These are phyloP conservation scores for Venturia canescens DNA, from an alignment of 1,140 invertebrate species.

Conservation along the genomic window DNA sequence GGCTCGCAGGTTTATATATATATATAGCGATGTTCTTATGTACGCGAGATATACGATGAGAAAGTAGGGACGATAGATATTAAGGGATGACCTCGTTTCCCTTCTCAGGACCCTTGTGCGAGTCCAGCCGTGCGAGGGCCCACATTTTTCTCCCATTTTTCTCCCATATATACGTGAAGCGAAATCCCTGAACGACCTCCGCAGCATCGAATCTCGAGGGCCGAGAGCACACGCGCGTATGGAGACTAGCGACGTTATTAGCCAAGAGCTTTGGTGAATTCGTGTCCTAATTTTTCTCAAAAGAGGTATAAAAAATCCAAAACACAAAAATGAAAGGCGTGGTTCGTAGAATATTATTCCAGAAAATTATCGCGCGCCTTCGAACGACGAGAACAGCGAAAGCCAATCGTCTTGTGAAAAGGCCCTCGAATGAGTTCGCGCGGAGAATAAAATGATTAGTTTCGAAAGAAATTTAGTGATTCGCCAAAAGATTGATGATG, in stretches of 20 bases:
- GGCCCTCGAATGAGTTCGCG: background rate
- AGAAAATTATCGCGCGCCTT: too few species aligned
- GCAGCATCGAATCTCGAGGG: slow-evolving; percentile 28
- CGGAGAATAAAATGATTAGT: background rate
- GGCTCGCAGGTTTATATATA: background rate
- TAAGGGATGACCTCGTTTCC: slow-evolving; percentile 62
- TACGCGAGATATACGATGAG: slow-evolving; percentile 7
- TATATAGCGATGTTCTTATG: too few species aligned
- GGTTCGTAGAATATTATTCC: too few species aligned
- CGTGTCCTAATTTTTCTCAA: background rate
- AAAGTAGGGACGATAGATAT: slow-evolving; percentile 53
- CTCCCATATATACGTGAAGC: background rate
- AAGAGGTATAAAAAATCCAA: too few species aligned
- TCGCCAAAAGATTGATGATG: background rate
- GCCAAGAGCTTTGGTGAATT: background rate
- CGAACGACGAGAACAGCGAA: too few species aligned
- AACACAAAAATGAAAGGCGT: too few species aligned
- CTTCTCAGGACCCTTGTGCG: slow-evolving; percentile 60
- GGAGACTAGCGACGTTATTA: background rate
- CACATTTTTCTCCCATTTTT: background rate
- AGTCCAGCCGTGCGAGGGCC: background rate
- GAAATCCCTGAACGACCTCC: slow-evolving; percentile 39
- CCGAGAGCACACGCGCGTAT: background rate
- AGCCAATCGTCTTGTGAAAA: too few species aligned
- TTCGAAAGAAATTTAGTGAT: background rate